phyloP scores from a whole-genome alignment of 2,888 invertebrate species.

The Erpobdella octoculata region DNA sequence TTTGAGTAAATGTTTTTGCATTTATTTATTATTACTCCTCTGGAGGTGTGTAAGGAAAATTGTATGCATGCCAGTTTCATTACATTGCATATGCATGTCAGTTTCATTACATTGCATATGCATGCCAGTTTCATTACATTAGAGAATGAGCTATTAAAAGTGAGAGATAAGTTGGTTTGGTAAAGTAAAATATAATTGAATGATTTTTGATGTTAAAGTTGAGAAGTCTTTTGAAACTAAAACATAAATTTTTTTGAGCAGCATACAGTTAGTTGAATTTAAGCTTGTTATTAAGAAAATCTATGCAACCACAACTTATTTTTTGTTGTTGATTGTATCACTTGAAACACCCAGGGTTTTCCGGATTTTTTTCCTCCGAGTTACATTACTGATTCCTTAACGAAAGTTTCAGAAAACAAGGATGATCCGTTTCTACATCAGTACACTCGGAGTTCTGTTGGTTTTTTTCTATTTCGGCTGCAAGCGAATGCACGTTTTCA shows the following conservation, averaged over 20 bases:
- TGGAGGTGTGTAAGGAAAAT: not conserved
- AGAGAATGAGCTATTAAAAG: too few species aligned
- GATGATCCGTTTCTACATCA: conserved; percentile 74
- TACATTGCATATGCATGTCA: too few species aligned
- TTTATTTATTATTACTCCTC: not conserved
- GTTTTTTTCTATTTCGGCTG: conserved; percentile 44
- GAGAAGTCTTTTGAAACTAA: too few species aligned
- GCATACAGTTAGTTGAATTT: too few species aligned
- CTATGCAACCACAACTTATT: too few species aligned
- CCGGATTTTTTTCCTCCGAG: conserved; percentile 78
- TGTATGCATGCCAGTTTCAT: not conserved
- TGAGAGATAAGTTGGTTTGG: too few species aligned
- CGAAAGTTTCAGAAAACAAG: conserved; percentile 58
- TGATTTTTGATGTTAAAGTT: not conserved
- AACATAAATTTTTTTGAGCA: too few species aligned
- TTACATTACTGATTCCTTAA: conserved; percentile 70
- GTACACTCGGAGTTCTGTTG: conserved; percentile 87
- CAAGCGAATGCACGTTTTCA: too few species aligned
- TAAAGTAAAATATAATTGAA: too few species aligned
- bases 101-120: not conserved
- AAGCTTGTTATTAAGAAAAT: not conserved
- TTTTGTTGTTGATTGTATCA: conserved; percentile 11
- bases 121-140: too few species aligned
- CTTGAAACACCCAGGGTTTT: conserved; percentile 61
- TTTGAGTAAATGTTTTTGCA: not conserved